Percentiles rank a stretch among this genome's conserved stretches.
phyloP scores from a whole-genome alignment of 2,888 invertebrate species.

The Saturnia japonica region DNA sequence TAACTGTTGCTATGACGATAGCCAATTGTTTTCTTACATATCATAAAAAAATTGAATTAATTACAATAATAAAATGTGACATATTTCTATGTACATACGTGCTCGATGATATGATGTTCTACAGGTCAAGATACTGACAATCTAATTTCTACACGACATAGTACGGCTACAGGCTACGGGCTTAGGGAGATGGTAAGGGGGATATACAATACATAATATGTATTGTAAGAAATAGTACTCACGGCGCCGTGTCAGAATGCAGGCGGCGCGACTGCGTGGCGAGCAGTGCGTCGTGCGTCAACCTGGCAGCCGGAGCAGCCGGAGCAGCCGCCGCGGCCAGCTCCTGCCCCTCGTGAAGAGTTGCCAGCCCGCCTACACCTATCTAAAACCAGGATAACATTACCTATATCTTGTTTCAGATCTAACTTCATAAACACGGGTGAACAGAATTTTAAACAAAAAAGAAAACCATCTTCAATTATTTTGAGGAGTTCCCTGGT shows the following conservation, averaged over 20 bases:
- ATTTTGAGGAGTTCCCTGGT: no score
- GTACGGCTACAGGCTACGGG: not conserved
- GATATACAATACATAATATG: not conserved
- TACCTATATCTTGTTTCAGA: not conserved
- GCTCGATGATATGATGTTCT: conserved; percentile 9
- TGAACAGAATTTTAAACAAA: no score
- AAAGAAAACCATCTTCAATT: no score
- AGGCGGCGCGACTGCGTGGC: conserved; percentile 89
- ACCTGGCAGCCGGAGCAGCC: conserved; percentile 76
- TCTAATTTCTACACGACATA: conserved; percentile 5
- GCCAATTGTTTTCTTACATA: conserved; percentile 7
- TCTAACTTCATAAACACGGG: no score
- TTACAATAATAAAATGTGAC: not conserved
- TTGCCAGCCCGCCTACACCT: conserved; percentile 84
- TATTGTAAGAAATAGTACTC: conserved; percentile 39
- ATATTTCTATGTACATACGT: not conserved
- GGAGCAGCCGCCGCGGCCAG: conserved; percentile 77
- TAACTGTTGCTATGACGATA: not conserved
- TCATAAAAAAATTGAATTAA: not conserved
- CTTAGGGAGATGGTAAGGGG: not conserved
- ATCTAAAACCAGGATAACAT: conserved; percentile 13
- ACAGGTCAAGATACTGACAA: not conserved
- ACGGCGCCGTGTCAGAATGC: conserved; percentile 82
- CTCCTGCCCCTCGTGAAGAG: conserved; percentile 93
- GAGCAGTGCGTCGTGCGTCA: conserved; percentile 90